Evolutionary conservation across 2,888 invertebrate species (phyloP), one percentile per base, ranked within the genome.

Genomic region (Drosophila cyrtoloma): DNA sequence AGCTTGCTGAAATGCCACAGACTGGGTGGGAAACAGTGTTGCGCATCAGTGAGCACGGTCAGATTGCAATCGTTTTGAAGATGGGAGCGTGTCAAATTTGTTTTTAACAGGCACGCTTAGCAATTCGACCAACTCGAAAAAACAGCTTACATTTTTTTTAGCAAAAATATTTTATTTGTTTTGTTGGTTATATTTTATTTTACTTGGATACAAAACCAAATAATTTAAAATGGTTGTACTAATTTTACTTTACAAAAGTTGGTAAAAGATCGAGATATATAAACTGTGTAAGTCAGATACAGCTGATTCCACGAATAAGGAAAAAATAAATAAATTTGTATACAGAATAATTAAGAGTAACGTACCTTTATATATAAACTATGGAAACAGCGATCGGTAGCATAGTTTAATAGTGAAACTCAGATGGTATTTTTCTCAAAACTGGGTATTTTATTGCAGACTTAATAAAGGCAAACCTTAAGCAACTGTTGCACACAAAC

Each of bases 1-100:
- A 55, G 47, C 52, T 51, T 32, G 30, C 16, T 32, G 30, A 26
- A 37, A 19, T 57, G 32, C 22, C n/a, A 44, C 39, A 32, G 6
- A 57, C n/a, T 28, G 57, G 22, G 14, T 30, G 60, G 53, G 37
- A 44, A 70, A 37, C 57, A 44, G 47, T 68, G 75, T 71, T 83
- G 79, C 72, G 78, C 73, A 19, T 37, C 69, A 57, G 66, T 73
- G 75, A 77, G 66, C 55, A 63, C 53, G 42, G 56, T 37, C 53
- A 67, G 42, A 39, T 30, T 50, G 61, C 26, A 73, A 53, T 61
- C 63, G 50, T n/a, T 42, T 37, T 51, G 58, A 51, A 30, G 58
- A 42, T 35, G 51, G 71, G 26, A 30, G 7, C 50, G 55, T 39
- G 47, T 28, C 26, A 35, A 19, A 37, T 16, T 16, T 19, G 12